Evolutionary conservation across 2,113 vertebrate species (phyloP).

Genomic region (Nyctereutes procyonoides): DNA sequence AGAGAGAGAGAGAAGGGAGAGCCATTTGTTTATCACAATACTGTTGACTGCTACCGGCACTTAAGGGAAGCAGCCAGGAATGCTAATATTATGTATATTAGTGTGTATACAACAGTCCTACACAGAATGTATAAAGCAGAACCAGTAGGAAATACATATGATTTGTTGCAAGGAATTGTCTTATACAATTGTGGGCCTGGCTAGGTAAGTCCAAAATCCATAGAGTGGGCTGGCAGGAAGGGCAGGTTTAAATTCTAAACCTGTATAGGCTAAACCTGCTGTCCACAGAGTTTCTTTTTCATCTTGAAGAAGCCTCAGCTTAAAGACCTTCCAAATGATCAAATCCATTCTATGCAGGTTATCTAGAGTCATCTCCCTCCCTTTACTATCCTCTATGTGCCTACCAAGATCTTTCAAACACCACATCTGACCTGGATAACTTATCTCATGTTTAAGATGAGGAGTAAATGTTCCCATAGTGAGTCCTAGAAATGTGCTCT

Average conservation of each 20-base stretch:
- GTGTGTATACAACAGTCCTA: background rate
- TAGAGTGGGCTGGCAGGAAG: background rate
- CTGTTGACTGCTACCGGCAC: background rate
- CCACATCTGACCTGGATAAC: background rate
- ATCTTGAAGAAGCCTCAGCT: background rate
- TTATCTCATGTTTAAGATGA: background rate
- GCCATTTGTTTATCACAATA: background rate
- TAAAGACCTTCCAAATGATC: background rate
- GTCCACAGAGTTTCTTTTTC: background rate
- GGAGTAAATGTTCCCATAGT: background rate
- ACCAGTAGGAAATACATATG: background rate
- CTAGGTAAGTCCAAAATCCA: background rate
- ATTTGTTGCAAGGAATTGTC: background rate
- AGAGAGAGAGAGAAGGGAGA: too few relatives aligned
- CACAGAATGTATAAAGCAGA: background rate
- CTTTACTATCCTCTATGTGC: background rate
- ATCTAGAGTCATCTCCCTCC: background rate
- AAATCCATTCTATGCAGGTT: background rate
- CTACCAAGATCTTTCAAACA: background rate
- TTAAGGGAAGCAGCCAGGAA: background rate
- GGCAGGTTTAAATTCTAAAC: background rate
- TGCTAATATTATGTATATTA: background rate
- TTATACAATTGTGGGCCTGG: background rate
- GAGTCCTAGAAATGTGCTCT: background rate
- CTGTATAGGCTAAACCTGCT: rapidly evolving